Conservation (phyloP, 2,797 vertebrate species). For the Podargus strigoides region DNA sequence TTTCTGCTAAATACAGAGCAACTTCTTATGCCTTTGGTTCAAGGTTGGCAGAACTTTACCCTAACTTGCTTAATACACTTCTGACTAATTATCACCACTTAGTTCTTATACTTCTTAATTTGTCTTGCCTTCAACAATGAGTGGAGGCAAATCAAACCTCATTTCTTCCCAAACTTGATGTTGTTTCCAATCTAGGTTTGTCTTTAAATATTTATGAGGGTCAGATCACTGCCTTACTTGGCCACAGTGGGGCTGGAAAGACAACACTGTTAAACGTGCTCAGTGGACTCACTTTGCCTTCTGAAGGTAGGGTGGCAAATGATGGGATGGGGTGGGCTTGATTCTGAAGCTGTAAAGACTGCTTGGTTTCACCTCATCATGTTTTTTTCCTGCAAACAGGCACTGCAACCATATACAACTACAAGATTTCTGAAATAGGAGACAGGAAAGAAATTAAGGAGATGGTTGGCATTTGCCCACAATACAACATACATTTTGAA, state of each 20-base stretch:
- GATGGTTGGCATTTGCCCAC: constrained; percentile 86
- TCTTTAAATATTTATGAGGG: constrained; percentile 89
- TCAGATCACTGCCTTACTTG: constrained; percentile 91
- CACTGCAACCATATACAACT: constrained; percentile 80
- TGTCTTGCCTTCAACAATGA: not conserved
- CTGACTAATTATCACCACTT: not conserved
- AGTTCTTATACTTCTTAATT: not conserved
- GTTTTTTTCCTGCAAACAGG: constrained; percentile 53
- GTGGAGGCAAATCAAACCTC: not conserved
- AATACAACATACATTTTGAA: constrained; percentile 88
- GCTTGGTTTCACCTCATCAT: not conserved
- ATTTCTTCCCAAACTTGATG: not conserved
- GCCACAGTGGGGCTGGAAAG: constrained; percentile 91
- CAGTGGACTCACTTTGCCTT: constrained; percentile 83
- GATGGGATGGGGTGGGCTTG: not conserved
- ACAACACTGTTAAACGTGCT: constrained; percentile 91
- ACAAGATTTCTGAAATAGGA: constrained; percentile 72
- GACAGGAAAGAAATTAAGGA: constrained; percentile 77
- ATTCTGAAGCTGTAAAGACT: not conserved
- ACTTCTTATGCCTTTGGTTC: not conserved
- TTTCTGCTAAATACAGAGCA: not conserved
- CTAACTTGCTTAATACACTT: not conserved
- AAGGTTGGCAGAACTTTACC: not conserved
- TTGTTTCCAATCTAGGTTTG: constrained; percentile 74
- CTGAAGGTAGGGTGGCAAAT: constrained; percentile 65